Evolutionary conservation across 2,113 vertebrate genomes (phyloP).

Genomic region (Perognathus longimembris): DNA sequence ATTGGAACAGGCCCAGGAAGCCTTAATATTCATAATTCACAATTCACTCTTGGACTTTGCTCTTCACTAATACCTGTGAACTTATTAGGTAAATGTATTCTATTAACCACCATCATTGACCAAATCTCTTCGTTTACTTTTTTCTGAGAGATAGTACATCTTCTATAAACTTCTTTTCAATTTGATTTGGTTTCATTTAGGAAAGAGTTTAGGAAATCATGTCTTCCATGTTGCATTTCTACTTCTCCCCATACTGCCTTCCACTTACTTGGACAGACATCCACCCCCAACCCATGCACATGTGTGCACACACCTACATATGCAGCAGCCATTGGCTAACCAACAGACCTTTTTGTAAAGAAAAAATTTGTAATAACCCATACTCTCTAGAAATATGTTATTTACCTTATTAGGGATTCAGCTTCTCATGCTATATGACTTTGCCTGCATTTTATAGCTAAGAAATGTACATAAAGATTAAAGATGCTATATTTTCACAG

Average conservation of each 20-base stretch:
- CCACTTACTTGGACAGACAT: not conserved
- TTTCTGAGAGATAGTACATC: conserved; percentile 21
- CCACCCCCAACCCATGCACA: not conserved
- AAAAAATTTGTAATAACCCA: conserved; percentile 79
- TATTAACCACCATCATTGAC: not conserved
- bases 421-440: conserved; percentile 79
- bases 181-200: conserved; percentile 15
- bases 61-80: conserved; percentile 38
- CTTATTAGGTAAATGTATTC: conserved; percentile 20
- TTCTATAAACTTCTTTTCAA: not conserved
- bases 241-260: conserved; percentile 44
- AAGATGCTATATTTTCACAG: conserved; percentile 84
- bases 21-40: conserved; percentile 70
- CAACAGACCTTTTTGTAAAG: conserved; percentile 70
- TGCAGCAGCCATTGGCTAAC: conserved; percentile 56
- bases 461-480: conserved; percentile 80
- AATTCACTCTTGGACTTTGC: conserved; percentile 17
- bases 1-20: conserved; percentile 64
- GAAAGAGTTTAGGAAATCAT: conserved; percentile 34
- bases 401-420: conserved; percentile 81
- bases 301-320: not conserved
- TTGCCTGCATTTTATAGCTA: conserved; percentile 84
- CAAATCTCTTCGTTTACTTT: conserved; percentile 49
- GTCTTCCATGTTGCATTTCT: conserved; percentile 62
- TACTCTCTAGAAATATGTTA: conserved; percentile 72